Evolutionary conservation across 37 sponge, comb jelly and placozoan genomes (phyloP), one percentile per base, ranked within the genome.

Genomic region (Cliona cf. orientalis): DNA sequence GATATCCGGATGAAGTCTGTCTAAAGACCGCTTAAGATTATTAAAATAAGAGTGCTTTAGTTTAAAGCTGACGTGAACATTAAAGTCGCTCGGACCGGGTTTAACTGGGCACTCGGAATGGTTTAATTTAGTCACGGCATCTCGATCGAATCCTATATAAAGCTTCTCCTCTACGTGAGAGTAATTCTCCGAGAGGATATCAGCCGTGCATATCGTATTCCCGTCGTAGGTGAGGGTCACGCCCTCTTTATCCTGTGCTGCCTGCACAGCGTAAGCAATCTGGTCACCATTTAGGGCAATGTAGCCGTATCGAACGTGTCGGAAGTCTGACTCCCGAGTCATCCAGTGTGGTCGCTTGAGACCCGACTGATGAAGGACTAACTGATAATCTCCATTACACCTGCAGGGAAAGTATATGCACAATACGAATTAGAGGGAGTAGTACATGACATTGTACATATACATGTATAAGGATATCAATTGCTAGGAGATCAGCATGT

Each of bases 1-100:
- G 26, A 75, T 28, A 25, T 23, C 58, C n/a, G 42, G 14, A 19
- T 23, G 29, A 21, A 76, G 5, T 3, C 40, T 17, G 9, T 35
- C 23, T 25, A 84, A 57, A 68, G 69, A 75, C 0, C 23, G 6
- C 19, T 64, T 23, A 22, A 85, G 79, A 23, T 14, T 25, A 34
- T 81, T 29, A 34, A 87, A 87, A 69, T 87, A 87, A 32, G 61
- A 58, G 14, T 80, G 49, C 42, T 87, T 87, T 29, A 81, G 40
- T 38, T 53, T 44, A 75, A 87, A 87, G 0, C 40, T 46, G 3
- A 87, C 82, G 9, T 66, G 3, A 42, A 78, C 28, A 7, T 14
- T 35, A 49, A 49, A 17, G 17, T 49, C 55, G 26, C 28, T 61
- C 26, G 14, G 53, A 14, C 14, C 14, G 9, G 9, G 53, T 49